Base-by-base conservation (phyloP, 2,888 invertebrate genomes). In the Sarcophaga variegata region DNA sequence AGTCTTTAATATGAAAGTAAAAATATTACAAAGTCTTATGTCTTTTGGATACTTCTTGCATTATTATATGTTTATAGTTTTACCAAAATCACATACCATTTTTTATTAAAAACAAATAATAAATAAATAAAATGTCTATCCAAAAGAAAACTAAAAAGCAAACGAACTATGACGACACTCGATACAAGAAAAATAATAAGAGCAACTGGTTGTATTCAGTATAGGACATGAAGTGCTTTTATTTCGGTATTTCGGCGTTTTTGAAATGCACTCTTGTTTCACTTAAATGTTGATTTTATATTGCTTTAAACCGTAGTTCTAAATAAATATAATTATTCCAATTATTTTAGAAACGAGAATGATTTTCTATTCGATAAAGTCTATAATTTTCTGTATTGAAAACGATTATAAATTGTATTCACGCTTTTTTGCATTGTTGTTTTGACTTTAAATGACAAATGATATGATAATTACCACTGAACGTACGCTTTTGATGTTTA, bases 401-500 rank as follows among this genome's bases (percentile, higher is more conserved):
- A 37, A 6, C 37, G 6, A 37, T 37, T 37, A 37, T 37, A 6
- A 37, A 37, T 37, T 37, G 2, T 37, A 37, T 37, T 37, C 2
- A 17, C 17, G 54, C 14, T 54, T 54, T 54, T 54, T 54, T 54
- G 12, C 54, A 54, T 14, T 54, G 14, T 14, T 17, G 54, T 54
- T 54, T 54, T 54, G 4, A 54, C 5, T 14, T 12, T 54, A 54
- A 54, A 4, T 54, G 12, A 14, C 54, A 37, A 37, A 10, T 37
- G 37, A 10, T 37, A 37, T 37, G 37, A 37, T 37, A 37, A 37
- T 37, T 10, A 10, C 4, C 25, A 62, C 66, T 80, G 72, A 80
- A 72, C 71, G 59, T 59, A 80, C 64, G 5, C 11, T 12, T 47
- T 63, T 79, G 72, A 80, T 64, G 79, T 71, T 71, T 59, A 20